A percentile compares a stretch with the other conserved stretches of the same genome.
These are phyloP conservation scores for Notoglanidium macrostoma DNA, from an alignment of 2,797 vertebrate genomes.

Conservation along the genomic window DNA sequence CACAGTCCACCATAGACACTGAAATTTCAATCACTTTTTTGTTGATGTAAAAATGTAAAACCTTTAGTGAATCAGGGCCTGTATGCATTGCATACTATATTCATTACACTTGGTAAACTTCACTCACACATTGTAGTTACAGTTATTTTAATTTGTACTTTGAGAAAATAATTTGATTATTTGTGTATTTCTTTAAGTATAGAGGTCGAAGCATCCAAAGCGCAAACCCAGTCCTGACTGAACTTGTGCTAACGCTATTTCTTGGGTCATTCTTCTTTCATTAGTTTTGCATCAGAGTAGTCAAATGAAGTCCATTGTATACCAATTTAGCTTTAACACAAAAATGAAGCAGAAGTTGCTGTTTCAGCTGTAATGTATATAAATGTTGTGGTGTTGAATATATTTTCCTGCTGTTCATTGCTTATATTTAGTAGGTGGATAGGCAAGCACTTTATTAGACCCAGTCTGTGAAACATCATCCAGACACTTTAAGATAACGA, in stretches of 20 bases:
- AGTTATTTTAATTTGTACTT: no score
- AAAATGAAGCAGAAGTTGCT: background rate
- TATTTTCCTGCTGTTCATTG: conserved; percentile 20
- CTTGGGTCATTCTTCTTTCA: background rate
- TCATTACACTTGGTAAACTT: background rate
- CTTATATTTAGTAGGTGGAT: conserved; percentile 36
- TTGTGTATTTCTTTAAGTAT: background rate
- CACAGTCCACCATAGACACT: background rate
- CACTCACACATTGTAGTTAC: background rate
- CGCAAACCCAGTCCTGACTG: background rate
- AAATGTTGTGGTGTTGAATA: conserved; percentile 16
- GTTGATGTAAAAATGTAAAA: background rate
- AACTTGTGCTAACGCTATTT: background rate
- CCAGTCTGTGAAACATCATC: conserved; percentile 33
- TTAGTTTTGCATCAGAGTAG: background rate
- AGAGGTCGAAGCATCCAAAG: background rate
- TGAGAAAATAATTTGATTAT: background rate
- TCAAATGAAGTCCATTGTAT: conserved; percentile 15
- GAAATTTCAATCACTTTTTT: background rate
- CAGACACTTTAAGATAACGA: conserved; percentile 35
- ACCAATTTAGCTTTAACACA: conserved; percentile 1
- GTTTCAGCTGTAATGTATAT: conserved; percentile 20
- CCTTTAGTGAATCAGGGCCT: background rate
- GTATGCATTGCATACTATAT: background rate
- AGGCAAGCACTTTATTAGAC: conserved; percentile 54